Evolutionary conservation across 1,140 invertebrate species (phyloP), one percentile per base, ranked within the genome.

Genomic region (Agraylea sexmaculata): DNA sequence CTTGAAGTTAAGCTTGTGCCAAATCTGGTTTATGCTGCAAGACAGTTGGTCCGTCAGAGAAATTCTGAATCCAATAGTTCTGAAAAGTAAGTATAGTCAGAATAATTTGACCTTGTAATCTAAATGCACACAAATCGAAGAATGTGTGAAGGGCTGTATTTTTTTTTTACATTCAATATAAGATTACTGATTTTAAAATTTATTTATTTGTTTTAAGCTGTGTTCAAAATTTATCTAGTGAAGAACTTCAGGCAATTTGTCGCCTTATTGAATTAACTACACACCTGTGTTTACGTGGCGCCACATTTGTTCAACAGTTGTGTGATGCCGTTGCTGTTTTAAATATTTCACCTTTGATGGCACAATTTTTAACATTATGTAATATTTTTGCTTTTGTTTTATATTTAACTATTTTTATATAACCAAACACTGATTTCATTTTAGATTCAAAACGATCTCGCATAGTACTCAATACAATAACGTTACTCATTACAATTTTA

Each of bases 321-420:
- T 87, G 82, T 52, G 78, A 86, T 43, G 74, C 81, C 2, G 63
- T 86, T 18, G 70, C 71, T n/a, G 70, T 82, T 21, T 62, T 83
- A 16, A 71, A 74, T 36, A 74, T 71, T 2, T 64, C 67, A 42
- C 51, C 62, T 6, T 56, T 75, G 4, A 66, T 77, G 38, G 68
- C 68, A 2, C 54, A 57, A 16, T 66, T 77, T 23, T 54, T 78
- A 4, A 58, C 54, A 3, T 58, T 68, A 15, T 64, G 71, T 74
- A 54, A 37, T 38, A 12, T 27, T 31, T 25, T 8, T 23, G 10
- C 28, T 45, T 21, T 42, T 44, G 2, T 47, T 42, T 27, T 27
- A 18, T 13, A 41, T 5, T 39, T 21, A 8, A 6, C 12, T 16
- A 8, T 27, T 27, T 21, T 23, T 21, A 36, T 37, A 37, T 23